These are phyloP conservation scores for Manis pentadactyla DNA, from an alignment of 2,797 vertebrate genomes.

Conservation along the genomic window DNA sequence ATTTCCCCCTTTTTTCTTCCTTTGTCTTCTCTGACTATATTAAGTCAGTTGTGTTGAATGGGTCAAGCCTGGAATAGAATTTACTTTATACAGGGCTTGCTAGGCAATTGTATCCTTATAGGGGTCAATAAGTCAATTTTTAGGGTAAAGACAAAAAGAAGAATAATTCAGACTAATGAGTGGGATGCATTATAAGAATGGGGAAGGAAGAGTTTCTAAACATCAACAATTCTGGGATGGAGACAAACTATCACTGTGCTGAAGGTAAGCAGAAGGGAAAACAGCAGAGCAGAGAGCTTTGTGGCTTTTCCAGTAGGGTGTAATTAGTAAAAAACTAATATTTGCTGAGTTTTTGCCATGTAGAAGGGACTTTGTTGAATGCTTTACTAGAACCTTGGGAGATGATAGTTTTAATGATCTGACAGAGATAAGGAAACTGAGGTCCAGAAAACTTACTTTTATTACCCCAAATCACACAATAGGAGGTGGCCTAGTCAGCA, in stretches of 20 bases:
- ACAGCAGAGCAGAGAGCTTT: background rate
- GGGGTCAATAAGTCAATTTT: background rate
- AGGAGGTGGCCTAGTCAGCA: background rate
- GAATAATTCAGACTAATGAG: slow-evolving; percentile 16
- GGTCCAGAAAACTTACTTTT: background rate
- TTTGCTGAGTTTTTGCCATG: background rate
- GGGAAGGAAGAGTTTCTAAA: background rate
- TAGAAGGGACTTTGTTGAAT: background rate
- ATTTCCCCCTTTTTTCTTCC: background rate
- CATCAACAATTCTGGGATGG: background rate
- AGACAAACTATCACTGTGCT: background rate
- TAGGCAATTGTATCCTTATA: background rate
- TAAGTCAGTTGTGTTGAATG: background rate
- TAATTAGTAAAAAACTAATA: background rate
- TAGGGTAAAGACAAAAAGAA: background rate
- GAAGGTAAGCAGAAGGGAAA: background rate
- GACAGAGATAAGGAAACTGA: background rate
- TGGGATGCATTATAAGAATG: background rate
- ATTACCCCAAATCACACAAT: background rate
- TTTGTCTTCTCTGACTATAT: background rate
- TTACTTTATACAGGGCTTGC: background rate
- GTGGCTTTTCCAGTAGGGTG: background rate
- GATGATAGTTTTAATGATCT: background rate
- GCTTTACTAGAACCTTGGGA: background rate
- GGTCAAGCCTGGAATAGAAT: background rate